phyloP scores from a whole-genome alignment of 35 echinoderm and acorn worm species.

The Anneissia japonica region DNA sequence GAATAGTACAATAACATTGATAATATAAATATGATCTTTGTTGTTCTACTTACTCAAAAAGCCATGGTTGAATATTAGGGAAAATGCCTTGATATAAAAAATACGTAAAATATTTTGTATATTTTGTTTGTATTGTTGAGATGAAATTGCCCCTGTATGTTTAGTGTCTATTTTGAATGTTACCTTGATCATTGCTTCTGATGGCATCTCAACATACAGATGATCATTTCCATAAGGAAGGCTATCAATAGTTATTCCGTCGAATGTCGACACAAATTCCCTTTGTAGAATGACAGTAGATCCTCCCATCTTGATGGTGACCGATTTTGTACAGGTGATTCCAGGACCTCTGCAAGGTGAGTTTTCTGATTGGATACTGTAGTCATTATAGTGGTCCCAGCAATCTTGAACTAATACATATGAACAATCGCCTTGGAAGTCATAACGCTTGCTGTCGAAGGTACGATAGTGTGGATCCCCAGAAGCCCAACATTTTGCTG shows the following conservation, averaged over 20 bases:
- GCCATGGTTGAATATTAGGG: no score
- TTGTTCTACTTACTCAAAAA: no score
- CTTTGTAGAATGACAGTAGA: slow-evolving; percentile 12
- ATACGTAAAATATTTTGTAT: no score
- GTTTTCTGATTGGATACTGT: slow-evolving; percentile 48
- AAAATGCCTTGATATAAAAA: no score
- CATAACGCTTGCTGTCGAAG: slow-evolving; percentile 57
- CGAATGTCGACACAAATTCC: slow-evolving; percentile 27
- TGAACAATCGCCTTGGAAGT: slow-evolving; percentile 59
- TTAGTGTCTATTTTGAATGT: neutral
- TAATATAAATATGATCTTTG: no score
- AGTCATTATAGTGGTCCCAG: slow-evolving; percentile 43
- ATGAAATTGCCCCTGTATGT: neutral
- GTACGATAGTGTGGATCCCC: slow-evolving; percentile 74
- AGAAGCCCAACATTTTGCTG: slow-evolving; percentile 53
- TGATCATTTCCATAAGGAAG: slow-evolving; percentile 35
- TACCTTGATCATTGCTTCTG: slow-evolving; percentile 44
- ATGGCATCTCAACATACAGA: slow-evolving; percentile 49
- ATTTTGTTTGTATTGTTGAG: no score
- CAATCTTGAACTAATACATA: slow-evolving; percentile 65
- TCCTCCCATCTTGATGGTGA: slow-evolving; percentile 41
- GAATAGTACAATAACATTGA: no score
- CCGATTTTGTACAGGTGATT: slow-evolving; percentile 52
- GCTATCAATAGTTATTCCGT: slow-evolving; percentile 23
- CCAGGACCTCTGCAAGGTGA: slow-evolving; percentile 45